Conservation (phyloP, 1,140 invertebrate species). For the Drosophila subpulchrella region DNA sequence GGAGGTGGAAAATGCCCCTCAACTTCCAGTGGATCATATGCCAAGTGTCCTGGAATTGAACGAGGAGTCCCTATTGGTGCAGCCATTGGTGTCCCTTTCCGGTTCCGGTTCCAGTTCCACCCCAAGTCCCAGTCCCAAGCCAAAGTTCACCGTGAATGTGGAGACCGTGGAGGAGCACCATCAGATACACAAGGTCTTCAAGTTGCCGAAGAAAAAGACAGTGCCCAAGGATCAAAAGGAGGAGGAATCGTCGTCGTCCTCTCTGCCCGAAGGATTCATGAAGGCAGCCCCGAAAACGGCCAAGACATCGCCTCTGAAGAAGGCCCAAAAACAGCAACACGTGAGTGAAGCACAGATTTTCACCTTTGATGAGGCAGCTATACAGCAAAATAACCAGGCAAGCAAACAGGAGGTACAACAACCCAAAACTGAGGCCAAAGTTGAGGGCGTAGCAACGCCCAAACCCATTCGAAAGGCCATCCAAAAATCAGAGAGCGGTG, state of each 20-base stretch:
- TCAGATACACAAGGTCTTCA: conserved; percentile 75
- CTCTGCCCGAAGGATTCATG: conserved; percentile 74
- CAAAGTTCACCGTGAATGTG: conserved; percentile 74
- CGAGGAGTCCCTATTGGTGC: conserved; percentile 28
- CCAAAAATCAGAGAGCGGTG: conserved; percentile 78
- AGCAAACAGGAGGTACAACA: neutral
- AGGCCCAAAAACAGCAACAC: conserved; percentile 34
- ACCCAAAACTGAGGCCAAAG: neutral
- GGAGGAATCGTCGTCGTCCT: conserved; percentile 9
- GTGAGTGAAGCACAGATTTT: conserved; percentile 67
- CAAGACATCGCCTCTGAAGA: conserved; percentile 67
- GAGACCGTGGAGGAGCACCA: conserved; percentile 79
- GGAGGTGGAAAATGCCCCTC: conserved; percentile 63
- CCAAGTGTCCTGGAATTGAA: conserved; percentile 65
- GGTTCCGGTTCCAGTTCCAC: conserved; percentile 29
- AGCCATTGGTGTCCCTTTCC: neutral
- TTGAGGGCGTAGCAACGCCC: conserved; percentile 59
- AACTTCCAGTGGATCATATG: conserved; percentile 27
- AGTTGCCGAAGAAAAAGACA: conserved; percentile 81
- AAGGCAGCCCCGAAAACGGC: conserved; percentile 58
- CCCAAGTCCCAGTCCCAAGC: conserved; percentile 50
- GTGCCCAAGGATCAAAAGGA: conserved; percentile 9
- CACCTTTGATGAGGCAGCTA: conserved; percentile 66
- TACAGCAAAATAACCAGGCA: conserved; percentile 24
- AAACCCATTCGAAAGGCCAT: conserved; percentile 65